phyloP scores from a whole-genome alignment of 2,797 vertebrate species.

The Gobio occitaniae region DNA sequence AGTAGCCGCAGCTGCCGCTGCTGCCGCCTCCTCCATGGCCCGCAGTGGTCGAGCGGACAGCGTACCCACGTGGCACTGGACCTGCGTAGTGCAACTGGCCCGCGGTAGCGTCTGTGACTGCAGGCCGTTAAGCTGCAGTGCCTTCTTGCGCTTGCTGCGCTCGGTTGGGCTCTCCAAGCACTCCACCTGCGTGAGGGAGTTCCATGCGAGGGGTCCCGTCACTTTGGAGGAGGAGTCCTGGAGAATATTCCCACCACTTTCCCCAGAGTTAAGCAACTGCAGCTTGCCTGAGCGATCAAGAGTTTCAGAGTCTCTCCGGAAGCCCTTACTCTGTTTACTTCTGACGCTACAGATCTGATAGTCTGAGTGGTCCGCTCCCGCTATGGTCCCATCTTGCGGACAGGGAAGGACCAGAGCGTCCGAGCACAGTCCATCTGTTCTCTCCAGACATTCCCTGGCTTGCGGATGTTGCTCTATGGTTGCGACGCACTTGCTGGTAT shows the following conservation, averaged over 20 bases:
- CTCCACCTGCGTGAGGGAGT: slow-evolving; percentile 84
- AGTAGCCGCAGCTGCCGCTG: neutral
- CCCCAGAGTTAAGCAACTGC: slow-evolving; percentile 87
- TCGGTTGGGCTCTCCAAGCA: slow-evolving; percentile 83
- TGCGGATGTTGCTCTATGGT: slow-evolving; percentile 77
- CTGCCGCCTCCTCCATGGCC: slow-evolving; percentile 72
- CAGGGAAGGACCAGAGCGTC: slow-evolving; percentile 80
- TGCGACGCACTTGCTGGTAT: slow-evolving; percentile 82
- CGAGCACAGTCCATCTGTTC: slow-evolving; percentile 71
- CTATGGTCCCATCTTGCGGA: slow-evolving; percentile 74
- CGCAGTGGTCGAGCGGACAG: slow-evolving; percentile 77
- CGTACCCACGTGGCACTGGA: slow-evolving; percentile 84
- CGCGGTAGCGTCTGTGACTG: slow-evolving; percentile 80
- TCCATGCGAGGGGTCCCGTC: slow-evolving; percentile 83
- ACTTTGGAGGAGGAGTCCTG: slow-evolving; percentile 78
- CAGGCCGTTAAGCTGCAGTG: slow-evolving; percentile 86
- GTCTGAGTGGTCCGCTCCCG: slow-evolving; percentile 71
- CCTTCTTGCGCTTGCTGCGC: slow-evolving; percentile 84
- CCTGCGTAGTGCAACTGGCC: slow-evolving; percentile 77
- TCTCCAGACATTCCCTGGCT: slow-evolving; percentile 69
- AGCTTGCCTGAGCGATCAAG: slow-evolving; percentile 77
- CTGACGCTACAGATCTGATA: slow-evolving; percentile 77
- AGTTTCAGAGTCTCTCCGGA: slow-evolving; percentile 62
- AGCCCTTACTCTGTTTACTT: slow-evolving; percentile 71
- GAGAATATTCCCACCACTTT: slow-evolving; percentile 79